Conservation (phyloP, 2,888 invertebrate species). For the Orthonychiurus folsomi region DNA sequence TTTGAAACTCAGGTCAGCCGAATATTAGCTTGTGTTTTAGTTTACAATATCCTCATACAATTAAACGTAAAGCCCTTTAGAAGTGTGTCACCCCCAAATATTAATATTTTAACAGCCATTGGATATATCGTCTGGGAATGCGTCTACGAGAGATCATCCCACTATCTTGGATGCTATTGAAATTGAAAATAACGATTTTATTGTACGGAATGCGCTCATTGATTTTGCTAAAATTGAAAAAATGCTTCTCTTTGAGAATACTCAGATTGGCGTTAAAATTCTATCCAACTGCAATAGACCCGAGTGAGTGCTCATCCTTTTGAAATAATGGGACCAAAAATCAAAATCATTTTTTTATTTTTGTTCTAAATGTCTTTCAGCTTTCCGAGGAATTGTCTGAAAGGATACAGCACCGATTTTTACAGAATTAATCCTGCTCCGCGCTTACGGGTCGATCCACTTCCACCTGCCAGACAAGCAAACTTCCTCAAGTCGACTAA, state of each 20-base stretch:
- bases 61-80: not conserved
- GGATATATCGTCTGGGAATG: conserved; percentile 16
- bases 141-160: conserved; percentile 18
- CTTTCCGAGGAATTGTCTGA: conserved; percentile 17
- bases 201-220: conserved; percentile 74
- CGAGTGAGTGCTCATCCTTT: not conserved
- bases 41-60: not conserved
- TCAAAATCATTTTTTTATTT: conserved; percentile 2
- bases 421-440: conserved; percentile 32
- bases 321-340: not conserved
- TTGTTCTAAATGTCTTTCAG: conserved; percentile 12
- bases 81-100: too few species aligned
- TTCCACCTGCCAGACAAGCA: not conserved
- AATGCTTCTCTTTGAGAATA: conserved; percentile 63
- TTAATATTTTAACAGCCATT: conserved; percentile 15
- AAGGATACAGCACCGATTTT: conserved; percentile 30
- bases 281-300: conserved; percentile 49
- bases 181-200: conserved; percentile 55
- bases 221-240: conserved; percentile 66
- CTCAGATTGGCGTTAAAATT: conserved; percentile 59
- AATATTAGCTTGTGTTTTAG: too few species aligned
- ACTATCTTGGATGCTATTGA: conserved; percentile 63
- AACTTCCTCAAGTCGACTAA: conserved; percentile 14
- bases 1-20: conserved; percentile 3
- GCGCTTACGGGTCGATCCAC: conserved; percentile 21